These are phyloP conservation scores for Lepidurus apus DNA, from an alignment of 1,140 invertebrate genomes.

Conservation along the genomic window DNA sequence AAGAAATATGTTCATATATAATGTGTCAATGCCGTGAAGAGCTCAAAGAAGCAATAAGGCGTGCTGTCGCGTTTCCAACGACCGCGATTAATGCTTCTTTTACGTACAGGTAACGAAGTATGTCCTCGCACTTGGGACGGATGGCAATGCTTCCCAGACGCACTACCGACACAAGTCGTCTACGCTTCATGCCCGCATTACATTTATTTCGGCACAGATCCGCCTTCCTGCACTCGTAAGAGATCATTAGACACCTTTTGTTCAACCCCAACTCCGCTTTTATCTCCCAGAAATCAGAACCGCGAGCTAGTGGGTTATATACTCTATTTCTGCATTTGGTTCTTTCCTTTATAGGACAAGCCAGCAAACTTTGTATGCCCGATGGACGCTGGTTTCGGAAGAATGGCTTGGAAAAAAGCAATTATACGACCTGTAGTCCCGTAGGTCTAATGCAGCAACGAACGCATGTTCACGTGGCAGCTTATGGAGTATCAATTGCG, in stretches of 20 bases:
- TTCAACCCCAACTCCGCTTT: neutral
- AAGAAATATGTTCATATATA: neutral
- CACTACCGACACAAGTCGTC: conserved; percentile 37
- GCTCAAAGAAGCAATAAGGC: conserved; percentile 8
- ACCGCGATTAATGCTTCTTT: neutral
- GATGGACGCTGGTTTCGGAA: conserved; percentile 42
- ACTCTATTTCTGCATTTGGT: neutral
- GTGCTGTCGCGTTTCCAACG: neutral
- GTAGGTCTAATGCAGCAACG: conserved; percentile 39
- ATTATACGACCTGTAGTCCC: conserved; percentile 44
- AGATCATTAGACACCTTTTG: neutral
- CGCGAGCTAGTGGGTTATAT: neutral
- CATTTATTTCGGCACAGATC: conserved; percentile 42
- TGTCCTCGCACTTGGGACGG: conserved; percentile 50
- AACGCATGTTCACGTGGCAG: conserved; percentile 42
- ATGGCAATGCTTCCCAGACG: conserved; percentile 47
- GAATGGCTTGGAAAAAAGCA: conserved; percentile 44
- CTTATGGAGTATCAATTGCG: conserved; percentile 45
- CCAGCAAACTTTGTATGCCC: conserved; percentile 42
- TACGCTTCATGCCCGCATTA: conserved; percentile 43
- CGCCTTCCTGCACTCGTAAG: conserved; percentile 43
- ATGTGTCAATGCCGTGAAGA: neutral
- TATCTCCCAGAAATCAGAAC: neutral
- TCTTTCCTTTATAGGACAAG: conserved; percentile 39
- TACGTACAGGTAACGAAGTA: conserved; percentile 25